phyloP scores from a whole-genome alignment of 2,888 invertebrate species.

The Elysia crispata region DNA sequence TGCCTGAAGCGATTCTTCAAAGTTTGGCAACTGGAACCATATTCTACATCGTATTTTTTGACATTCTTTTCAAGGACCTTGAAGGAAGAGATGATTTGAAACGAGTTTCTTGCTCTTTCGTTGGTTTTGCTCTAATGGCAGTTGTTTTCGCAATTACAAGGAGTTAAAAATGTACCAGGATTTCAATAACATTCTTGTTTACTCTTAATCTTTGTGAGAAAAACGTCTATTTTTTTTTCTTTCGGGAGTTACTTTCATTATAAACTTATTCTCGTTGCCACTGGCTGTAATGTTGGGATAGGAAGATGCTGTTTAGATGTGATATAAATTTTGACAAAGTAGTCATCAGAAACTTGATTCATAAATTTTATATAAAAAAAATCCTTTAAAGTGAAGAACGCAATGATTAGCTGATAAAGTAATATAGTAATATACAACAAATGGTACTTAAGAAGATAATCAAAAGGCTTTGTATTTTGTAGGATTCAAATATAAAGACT shows the following conservation, averaged over 20 bases:
- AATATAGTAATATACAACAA: no score
- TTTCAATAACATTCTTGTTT: background rate
- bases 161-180: constrained; percentile 29
- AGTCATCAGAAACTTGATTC: no score
- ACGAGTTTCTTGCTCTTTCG: constrained; percentile 69
- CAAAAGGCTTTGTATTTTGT: no score
- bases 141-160: constrained; percentile 63
- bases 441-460: no score
- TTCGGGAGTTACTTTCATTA: background rate
- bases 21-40: constrained; percentile 70
- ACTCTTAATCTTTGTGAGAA: background rate
- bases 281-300: background rate
- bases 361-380: no score
- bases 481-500: no score
- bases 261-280: background rate
- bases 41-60: constrained; percentile 71
- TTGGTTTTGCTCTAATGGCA: constrained; percentile 70
- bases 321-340: no score
- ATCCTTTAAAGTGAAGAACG: no score
- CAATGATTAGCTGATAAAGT: no score
- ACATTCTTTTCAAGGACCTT: constrained; percentile 70
- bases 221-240: background rate
- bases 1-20: constrained; percentile 71
- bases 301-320: no score
- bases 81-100: constrained; percentile 69